Percentiles rank a stretch among this genome's conserved stretches.
Evolutionary conservation across 35 echinoderm and acorn worm genomes (phyloP).

Genomic region (Antedon bifida): DNA sequence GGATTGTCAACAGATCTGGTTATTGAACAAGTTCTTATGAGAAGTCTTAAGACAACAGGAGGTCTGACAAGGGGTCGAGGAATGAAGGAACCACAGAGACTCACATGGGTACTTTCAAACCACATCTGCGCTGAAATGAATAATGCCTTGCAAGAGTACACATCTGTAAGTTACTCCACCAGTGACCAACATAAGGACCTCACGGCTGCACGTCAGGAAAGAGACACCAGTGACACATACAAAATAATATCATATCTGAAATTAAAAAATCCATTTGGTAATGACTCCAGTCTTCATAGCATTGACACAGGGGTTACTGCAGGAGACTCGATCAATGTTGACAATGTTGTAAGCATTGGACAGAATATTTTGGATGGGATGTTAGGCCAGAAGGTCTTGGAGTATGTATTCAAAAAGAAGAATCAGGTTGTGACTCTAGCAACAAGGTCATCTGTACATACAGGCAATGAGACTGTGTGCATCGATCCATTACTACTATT

Average conservation of each 20-base stretch:
- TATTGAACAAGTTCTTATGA: slow-evolving; percentile 30
- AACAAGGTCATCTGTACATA: slow-evolving; percentile 10
- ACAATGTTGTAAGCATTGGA: slow-evolving; percentile 19
- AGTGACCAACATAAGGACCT: neutral
- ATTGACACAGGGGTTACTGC: slow-evolving; percentile 12
- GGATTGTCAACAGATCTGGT: slow-evolving; percentile 22
- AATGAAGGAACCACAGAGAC: slow-evolving; percentile 19
- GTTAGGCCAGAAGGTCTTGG: neutral
- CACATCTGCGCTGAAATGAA: slow-evolving; percentile 3
- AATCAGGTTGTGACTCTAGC: slow-evolving; percentile 14
- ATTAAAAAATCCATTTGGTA: neutral
- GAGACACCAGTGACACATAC: slow-evolving; percentile 4
- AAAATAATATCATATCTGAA: neutral
- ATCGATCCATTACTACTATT: slow-evolving; percentile 33
- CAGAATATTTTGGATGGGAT: slow-evolving; percentile 11
- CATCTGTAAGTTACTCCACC: neutral
- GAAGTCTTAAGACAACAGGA: slow-evolving; percentile 17
- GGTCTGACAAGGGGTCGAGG: slow-evolving; percentile 24
- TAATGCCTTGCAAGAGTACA: neutral
- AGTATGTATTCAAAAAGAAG: slow-evolving; percentile 28
- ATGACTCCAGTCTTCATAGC: neutral
- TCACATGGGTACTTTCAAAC: slow-evolving; percentile 10
- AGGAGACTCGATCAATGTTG: slow-evolving; percentile 26
- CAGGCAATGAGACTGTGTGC: slow-evolving; percentile 11
- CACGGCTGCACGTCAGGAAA: neutral